Percentiles rank a stretch among this genome's conserved stretches.
Evolutionary conservation across 2,797 vertebrate species (phyloP).

Genomic region (Mionectes olivaceus): DNA sequence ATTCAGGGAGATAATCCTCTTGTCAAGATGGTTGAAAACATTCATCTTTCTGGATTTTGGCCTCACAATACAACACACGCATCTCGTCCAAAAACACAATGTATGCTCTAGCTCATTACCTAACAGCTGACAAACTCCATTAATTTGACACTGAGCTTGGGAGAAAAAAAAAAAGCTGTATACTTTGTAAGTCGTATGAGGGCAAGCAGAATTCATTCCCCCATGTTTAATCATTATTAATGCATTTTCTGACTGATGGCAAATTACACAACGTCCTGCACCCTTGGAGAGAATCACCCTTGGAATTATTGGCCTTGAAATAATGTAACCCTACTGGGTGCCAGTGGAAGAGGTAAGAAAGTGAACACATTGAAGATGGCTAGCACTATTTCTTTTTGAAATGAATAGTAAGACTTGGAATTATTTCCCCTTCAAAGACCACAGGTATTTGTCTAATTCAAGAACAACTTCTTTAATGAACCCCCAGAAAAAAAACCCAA

Average conservation of each 20-base stretch:
- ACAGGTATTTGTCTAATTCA: neutral
- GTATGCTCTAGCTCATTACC: constrained; percentile 27
- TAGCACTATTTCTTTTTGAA: neutral
- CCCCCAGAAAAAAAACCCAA: neutral
- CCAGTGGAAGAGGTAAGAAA: constrained; percentile 1
- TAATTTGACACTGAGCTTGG: neutral
- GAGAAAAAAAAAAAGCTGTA: neutral
- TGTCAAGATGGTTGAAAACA: constrained; percentile 13
- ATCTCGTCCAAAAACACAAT: constrained; percentile 16
- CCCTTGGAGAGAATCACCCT: constrained; percentile 24
- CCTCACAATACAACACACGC: neutral
- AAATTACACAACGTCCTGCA: neutral
- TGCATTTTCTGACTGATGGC: constrained; percentile 27
- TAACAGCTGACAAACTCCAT: constrained; percentile 42
- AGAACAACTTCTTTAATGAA: neutral
- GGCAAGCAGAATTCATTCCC: constrained; percentile 38
- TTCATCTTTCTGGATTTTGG: neutral
- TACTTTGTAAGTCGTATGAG: neutral
- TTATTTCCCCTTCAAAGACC: neutral
- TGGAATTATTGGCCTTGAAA: constrained; percentile 28
- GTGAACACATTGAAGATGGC: neutral
- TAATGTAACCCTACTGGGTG: neutral
- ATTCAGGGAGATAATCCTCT: constrained; percentile 14
- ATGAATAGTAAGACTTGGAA: neutral
- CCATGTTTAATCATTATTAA: neutral